Conservation (phyloP, 2,797 vertebrate genomes). For the Argyrosomus regius region DNA sequence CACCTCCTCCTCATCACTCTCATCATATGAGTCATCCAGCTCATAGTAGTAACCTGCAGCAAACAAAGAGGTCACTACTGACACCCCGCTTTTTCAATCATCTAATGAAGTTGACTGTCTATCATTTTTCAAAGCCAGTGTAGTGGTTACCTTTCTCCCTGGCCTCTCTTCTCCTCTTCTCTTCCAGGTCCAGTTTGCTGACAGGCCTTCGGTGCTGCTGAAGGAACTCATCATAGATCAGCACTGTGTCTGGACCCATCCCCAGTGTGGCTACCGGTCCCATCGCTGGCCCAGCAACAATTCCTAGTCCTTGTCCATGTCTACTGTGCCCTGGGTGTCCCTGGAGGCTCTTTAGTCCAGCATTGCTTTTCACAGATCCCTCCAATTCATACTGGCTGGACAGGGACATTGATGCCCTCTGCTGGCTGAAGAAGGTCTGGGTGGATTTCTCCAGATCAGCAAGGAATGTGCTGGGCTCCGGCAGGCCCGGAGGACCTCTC, state of each 20-base stretch:
- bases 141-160: slow-evolving; percentile 91
- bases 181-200: slow-evolving; percentile 98
- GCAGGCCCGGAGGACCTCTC: slow-evolving; percentile 79
- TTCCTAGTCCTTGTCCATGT: slow-evolving; percentile 67
- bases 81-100: slow-evolving; percentile 15
- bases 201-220: slow-evolving; percentile 94
- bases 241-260: slow-evolving; percentile 83
- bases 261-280: slow-evolving; percentile 71
- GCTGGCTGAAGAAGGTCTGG: slow-evolving; percentile 92
- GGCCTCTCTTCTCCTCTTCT: slow-evolving; percentile 92
- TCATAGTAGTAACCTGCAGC: slow-evolving; percentile 96
- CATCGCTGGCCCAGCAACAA: slow-evolving; percentile 48
- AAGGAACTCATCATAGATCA: slow-evolving; percentile 94
- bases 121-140: no score
- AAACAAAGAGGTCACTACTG: slow-evolving; percentile 42
- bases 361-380: slow-evolving; percentile 83
- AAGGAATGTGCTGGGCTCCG: slow-evolving; percentile 89
- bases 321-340: slow-evolving; percentile 71
- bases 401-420: slow-evolving; percentile 87
- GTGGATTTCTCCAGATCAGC: slow-evolving; percentile 95
- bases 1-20: slow-evolving; percentile 98
- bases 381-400: slow-evolving; percentile 86
- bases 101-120: slow-evolving; percentile 7
- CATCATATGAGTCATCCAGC: slow-evolving; percentile 97
- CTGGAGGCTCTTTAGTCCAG: slow-evolving; percentile 84